phyloP scores from a whole-genome alignment of 2,113 vertebrate genomes.

The Hyperoodon ampullatus region DNA sequence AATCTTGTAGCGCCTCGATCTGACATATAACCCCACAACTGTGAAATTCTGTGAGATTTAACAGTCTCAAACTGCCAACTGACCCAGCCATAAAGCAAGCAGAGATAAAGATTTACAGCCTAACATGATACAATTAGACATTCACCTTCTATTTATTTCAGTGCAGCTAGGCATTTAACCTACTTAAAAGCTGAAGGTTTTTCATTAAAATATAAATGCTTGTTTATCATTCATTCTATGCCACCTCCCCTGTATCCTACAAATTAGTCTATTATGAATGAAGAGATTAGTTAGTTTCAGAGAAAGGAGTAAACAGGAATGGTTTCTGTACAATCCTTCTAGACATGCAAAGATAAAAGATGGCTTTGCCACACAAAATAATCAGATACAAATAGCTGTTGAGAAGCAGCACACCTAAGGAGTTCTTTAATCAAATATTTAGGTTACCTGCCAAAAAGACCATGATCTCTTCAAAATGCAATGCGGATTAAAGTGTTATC shows the following conservation, averaged over 20 bases:
- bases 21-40: slow-evolving; percentile 87
- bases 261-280: slow-evolving; percentile 86
- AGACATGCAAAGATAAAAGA: slow-evolving; percentile 88
- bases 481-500: slow-evolving; percentile 90
- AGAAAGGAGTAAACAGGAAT: slow-evolving; percentile 84
- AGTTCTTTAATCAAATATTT: slow-evolving; percentile 90
- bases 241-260: slow-evolving; percentile 78
- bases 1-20: slow-evolving; percentile 88
- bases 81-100: slow-evolving; percentile 87
- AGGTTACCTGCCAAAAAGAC: slow-evolving; percentile 91
- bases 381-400: slow-evolving; percentile 90
- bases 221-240: slow-evolving; percentile 74
- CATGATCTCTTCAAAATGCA: slow-evolving; percentile 91
- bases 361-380: slow-evolving; percentile 87
- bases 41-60: slow-evolving; percentile 89
- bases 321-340: slow-evolving; percentile 86
- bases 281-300: slow-evolving; percentile 81
- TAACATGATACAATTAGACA: slow-evolving; percentile 90
- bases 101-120: slow-evolving; percentile 88
- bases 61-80: slow-evolving; percentile 87
- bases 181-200: slow-evolving; percentile 82
- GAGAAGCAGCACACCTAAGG: slow-evolving; percentile 88
- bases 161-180: slow-evolving; percentile 82
- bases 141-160: slow-evolving; percentile 86
- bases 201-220: slow-evolving; percentile 85